phyloP scores from a whole-genome alignment of 2,113 vertebrate genomes.

The Lates calcarifer region DNA sequence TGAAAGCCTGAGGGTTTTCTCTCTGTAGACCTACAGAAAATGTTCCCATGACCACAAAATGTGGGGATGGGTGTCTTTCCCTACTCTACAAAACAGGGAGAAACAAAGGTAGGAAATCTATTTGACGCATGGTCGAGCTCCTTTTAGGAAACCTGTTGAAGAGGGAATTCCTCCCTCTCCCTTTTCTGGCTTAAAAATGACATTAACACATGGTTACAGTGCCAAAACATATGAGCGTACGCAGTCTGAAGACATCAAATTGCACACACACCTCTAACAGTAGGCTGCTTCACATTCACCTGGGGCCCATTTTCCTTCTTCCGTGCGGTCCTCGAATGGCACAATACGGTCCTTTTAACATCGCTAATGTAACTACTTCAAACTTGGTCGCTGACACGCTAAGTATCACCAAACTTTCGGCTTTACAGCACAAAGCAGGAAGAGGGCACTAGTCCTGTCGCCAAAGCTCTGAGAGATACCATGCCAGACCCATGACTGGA shows the following conservation, averaged over 20 bases:
- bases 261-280: constrained; percentile 5
- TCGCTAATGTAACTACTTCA: background rate
- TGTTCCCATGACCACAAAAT: constrained; percentile 47
- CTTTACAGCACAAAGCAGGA: constrained; percentile 1
- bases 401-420: background rate
- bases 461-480: background rate
- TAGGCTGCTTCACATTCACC: background rate
- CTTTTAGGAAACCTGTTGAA: constrained; percentile 76
- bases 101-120: constrained; percentile 79
- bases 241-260: background rate
- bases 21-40: constrained; percentile 38
- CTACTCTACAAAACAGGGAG: constrained; percentile 9
- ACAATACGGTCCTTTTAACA: constrained; percentile 24
- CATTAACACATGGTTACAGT: constrained; percentile 44
- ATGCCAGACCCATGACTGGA: background rate
- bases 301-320: constrained; percentile 15
- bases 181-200: constrained; percentile 44
- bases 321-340: background rate
- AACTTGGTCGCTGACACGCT: background rate
- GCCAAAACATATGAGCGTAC: constrained; percentile 21
- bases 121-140: constrained; percentile 67
- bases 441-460: background rate
- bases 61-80: constrained; percentile 37
- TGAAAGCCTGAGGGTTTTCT: constrained; percentile 26
- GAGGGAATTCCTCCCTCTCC: constrained; percentile 75